Evolutionary conservation across 2,888 invertebrate species (phyloP), one percentile per base, ranked within the genome.

Genomic region (Brachyptera putata): DNA sequence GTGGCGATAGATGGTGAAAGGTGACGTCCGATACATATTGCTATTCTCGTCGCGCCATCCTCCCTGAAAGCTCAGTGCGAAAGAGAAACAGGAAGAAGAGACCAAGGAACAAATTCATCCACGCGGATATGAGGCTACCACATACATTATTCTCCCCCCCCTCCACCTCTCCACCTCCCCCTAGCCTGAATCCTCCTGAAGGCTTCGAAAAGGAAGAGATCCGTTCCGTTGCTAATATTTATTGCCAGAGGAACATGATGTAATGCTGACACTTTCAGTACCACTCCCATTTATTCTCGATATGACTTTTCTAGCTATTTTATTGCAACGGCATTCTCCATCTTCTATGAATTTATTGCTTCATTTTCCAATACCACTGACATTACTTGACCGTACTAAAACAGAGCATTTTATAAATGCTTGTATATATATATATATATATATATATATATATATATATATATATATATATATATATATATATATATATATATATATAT

Each of bases 181-280:
- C n/a, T n/a, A n/a, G n/a, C n/a, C n/a, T n/a, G n/a, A n/a, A n/a
- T n/a, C n/a, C 34, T 21, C 3, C 22, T 3, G 13, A 16, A 21
- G 46, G 24, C 9, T 24, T 16, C 46, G 21, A 46, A 46, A 46
- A 46, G 46, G 46, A 46, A 46, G 24, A 34, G 18, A 22, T 36
- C 43, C 49, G 58, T 39, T 56, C 14, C 14, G 24, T 16, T 16
- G 37, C 34, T 36, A 26, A 59, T 59, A 59, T 59, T 59, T 59
- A 59, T 55, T 21, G 59, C 34, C 24, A 13, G 7, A 14, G 18
- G 58, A 11, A 34, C 18, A 58, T 58, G 58, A 58, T 58, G 36
- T 58, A 58, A 58, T 58, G 53, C 50, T 41, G 58, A 41, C 53
- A 53, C 41, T 37, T 50, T 26, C 49, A 53, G 53, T 16, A 34